phyloP scores from a whole-genome alignment of 2,888 invertebrate species.

The Steinernema scapterisci region DNA sequence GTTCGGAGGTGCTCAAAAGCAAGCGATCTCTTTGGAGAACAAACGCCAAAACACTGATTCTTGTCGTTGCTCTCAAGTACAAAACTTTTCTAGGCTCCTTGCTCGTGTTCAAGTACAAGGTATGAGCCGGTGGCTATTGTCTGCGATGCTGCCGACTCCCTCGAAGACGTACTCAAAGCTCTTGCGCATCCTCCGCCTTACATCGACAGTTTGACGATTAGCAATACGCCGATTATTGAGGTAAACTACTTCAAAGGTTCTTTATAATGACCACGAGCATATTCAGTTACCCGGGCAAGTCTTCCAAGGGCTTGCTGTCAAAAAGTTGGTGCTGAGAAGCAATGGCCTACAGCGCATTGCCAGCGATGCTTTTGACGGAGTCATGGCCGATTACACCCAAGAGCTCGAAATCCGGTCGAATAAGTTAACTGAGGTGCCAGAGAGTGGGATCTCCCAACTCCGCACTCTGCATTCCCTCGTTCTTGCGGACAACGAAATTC shows the following conservation, averaged over 20 bases:
- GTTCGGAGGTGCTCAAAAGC: too few relatives aligned
- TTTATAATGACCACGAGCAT: background rate
- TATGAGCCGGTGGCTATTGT: conserved; percentile 58
- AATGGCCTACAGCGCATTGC: conserved; percentile 56
- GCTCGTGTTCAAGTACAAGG: conserved; percentile 56
- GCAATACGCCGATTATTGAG: conserved; percentile 57
- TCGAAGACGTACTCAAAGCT: conserved; percentile 50
- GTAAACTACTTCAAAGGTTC: conserved; percentile 33
- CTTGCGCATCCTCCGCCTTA: conserved; percentile 45
- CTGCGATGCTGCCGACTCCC: conserved; percentile 57
- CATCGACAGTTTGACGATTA: conserved; percentile 60
- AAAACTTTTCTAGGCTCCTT: conserved; percentile 49
- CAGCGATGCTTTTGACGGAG: conserved; percentile 54
- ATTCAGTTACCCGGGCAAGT: conserved; percentile 55
- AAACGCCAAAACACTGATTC: too few relatives aligned
- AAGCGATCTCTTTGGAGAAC: too few relatives aligned
- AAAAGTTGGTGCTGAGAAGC: conserved; percentile 55
- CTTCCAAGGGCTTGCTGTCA: conserved; percentile 55
- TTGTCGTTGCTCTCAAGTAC: too few relatives aligned
- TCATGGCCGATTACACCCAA: conserved; percentile 46
- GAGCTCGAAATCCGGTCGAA: conserved; percentile 61
- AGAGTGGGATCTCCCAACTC: conserved; percentile 34
- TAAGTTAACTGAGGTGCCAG: conserved; percentile 45
- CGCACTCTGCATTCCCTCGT: conserved; percentile 41
- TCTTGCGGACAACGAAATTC: conserved; percentile 55